Conservation (phyloP, 2,888 invertebrate species). For the Trichopria drosophilae region DNA sequence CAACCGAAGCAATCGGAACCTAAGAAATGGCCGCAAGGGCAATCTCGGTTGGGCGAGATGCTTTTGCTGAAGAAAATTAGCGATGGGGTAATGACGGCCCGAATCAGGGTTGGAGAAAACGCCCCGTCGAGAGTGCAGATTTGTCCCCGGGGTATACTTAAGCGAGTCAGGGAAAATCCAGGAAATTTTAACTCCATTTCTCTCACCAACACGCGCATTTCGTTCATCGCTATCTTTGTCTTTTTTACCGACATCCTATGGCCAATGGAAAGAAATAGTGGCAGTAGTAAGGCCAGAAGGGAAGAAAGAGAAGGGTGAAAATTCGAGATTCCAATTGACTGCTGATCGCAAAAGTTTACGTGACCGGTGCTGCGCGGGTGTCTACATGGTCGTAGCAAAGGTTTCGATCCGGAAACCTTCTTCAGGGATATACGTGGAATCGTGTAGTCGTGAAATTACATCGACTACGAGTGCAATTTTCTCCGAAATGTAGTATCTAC, state of each 20-base stretch:
- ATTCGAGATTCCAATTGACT: conserved; percentile 38
- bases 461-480: too few species aligned
- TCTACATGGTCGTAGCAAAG: too few species aligned
- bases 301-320: conserved; percentile 12
- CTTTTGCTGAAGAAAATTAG: conserved; percentile 42
- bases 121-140: conserved; percentile 49
- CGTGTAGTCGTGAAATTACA: too few species aligned
- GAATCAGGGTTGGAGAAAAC: conserved; percentile 36
- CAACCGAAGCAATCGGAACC: too few species aligned
- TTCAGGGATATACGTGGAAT: too few species aligned
- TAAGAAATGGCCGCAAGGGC: conserved; percentile 42
- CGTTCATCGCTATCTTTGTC: conserved; percentile 9
- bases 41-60: conserved; percentile 32
- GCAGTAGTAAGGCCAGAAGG: not conserved
- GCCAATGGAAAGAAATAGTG: conserved; percentile 8
- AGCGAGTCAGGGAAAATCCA: conserved; percentile 39
- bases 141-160: conserved; percentile 53
- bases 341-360: conserved; percentile 33
- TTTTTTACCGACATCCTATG: conserved; percentile 23
- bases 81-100: conserved; percentile 35
- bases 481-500: too few species aligned
- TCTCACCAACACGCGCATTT: conserved; percentile 9
- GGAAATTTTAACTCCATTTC: conserved; percentile 43
- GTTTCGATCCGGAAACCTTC: too few species aligned
- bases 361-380: too few species aligned